phyloP scores from a whole-genome alignment of 1,140 invertebrate species.

The Zaprionus ornatus region DNA sequence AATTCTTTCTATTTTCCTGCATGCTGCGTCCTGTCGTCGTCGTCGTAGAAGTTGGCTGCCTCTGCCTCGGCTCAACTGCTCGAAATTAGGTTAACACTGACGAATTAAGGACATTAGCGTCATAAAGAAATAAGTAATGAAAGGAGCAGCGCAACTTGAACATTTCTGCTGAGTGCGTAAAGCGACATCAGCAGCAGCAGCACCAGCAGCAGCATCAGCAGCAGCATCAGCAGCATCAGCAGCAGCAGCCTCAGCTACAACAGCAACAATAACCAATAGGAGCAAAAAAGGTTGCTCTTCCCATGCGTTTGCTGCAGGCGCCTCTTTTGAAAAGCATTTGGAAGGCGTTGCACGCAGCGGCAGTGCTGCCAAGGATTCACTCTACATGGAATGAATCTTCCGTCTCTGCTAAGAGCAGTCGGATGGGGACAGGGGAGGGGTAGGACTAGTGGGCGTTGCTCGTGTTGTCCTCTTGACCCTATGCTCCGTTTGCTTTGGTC shows the following conservation, averaged over 20 bases:
- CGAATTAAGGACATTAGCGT: constrained; percentile 82
- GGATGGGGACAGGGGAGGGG: too few relatives aligned
- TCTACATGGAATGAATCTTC: neutral
- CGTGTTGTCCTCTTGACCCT: constrained; percentile 20
- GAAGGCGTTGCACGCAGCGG: constrained; percentile 40
- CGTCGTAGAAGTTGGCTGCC: constrained; percentile 49
- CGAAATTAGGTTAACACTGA: constrained; percentile 81
- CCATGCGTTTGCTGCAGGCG: constrained; percentile 44
- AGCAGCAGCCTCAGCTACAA: constrained; percentile 30
- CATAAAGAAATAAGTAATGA: constrained; percentile 82
- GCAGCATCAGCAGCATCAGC: too few relatives aligned
- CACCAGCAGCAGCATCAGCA: constrained; percentile 29
- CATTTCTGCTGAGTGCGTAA: constrained; percentile 70
- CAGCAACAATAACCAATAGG: constrained; percentile 17
- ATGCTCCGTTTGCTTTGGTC: constrained; percentile 9
- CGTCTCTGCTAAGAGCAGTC: neutral
- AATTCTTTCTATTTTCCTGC: constrained; percentile 78
- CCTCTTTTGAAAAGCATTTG: constrained; percentile 34
- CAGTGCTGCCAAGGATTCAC: constrained; percentile 22
- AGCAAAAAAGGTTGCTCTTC: constrained; percentile 5
- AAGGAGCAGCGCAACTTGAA: constrained; percentile 66
- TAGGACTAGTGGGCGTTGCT: too few relatives aligned
- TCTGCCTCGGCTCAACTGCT: constrained; percentile 50
- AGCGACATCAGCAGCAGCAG: constrained; percentile 43
- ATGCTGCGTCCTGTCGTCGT: constrained; percentile 54